phyloP scores from a whole-genome alignment of 1,140 invertebrate genomes.

The Vanessa tameamea region DNA sequence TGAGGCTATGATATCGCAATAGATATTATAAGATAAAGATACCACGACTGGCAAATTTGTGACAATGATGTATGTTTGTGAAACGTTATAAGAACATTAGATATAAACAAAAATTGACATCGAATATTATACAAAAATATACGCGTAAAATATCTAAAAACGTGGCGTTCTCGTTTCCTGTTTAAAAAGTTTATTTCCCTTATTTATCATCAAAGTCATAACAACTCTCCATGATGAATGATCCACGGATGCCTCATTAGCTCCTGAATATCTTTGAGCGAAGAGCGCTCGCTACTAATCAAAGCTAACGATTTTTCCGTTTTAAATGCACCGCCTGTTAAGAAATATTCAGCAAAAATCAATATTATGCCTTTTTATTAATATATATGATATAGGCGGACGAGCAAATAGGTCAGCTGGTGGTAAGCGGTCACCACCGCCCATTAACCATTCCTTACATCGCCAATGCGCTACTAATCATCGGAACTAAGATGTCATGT shows the following conservation, averaged over 20 bases:
- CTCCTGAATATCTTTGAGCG: neutral
- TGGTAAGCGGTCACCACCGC: no score
- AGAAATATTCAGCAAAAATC: neutral
- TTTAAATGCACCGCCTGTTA: neutral
- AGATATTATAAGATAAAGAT: no score
- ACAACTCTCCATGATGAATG: conserved; percentile 9
- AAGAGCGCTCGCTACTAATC: conserved; percentile 1
- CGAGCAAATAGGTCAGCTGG: no score
- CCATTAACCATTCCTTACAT: no score
- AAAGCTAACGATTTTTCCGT: conserved; percentile 6
- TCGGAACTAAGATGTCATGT: no score
- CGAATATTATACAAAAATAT: neutral
- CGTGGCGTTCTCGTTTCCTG: neutral
- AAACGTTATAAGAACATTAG: no score
- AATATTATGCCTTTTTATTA: neutral
- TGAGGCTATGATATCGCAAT: no score
- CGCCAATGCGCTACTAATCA: no score
- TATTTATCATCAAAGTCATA: conserved; percentile 9
- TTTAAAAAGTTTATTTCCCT: conserved; percentile 2
- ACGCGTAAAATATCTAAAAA: neutral
- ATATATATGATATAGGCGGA: neutral
- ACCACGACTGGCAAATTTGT: no score
- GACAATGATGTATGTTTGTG: no score
- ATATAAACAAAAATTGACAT: neutral
- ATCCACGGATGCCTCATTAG: neutral